phyloP scores from a whole-genome alignment of 2,888 invertebrate species.

The Amitus sp. region DNA sequence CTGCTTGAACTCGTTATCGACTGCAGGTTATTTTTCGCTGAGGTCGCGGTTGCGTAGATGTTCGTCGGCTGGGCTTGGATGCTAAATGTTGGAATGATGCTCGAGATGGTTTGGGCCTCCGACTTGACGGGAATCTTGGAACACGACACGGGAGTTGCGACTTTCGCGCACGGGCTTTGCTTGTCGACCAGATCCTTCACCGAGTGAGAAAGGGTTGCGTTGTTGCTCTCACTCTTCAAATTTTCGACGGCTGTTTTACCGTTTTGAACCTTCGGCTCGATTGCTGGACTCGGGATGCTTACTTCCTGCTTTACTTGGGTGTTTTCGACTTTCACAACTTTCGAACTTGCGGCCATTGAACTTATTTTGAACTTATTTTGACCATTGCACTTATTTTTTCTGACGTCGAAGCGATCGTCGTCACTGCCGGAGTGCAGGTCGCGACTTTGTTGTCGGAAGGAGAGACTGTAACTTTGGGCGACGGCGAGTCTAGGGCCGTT shows the following conservation, averaged over 20 bases:
- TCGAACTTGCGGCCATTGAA: no score
- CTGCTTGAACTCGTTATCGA: conserved; percentile 9
- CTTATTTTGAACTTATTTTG: no score
- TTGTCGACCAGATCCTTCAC: conserved; percentile 45
- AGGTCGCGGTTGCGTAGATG: conserved; percentile 51
- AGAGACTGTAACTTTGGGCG: neutral
- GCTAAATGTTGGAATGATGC: conserved; percentile 40
- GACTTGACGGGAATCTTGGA: conserved; percentile 12
- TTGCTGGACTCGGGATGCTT: neutral
- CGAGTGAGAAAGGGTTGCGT: conserved; percentile 47
- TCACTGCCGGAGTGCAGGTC: conserved; percentile 3
- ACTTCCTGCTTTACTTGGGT: neutral
- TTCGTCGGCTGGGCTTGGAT: conserved; percentile 54
- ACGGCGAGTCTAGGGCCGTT: neutral
- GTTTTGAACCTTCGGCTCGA: neutral
- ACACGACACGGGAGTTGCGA: conserved; percentile 5
- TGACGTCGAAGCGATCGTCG: neutral
- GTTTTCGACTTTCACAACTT: neutral
- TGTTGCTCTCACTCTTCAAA: conserved; percentile 24
- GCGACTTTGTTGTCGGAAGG: neutral
- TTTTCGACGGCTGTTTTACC: neutral
- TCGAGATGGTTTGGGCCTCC: neutral
- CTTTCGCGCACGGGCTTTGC: conserved; percentile 13
- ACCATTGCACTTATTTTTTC: no score
- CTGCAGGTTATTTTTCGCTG: conserved; percentile 44